phyloP scores from a whole-genome alignment of 1,140 invertebrate genomes.

The Dendrolimus kikuchii region DNA sequence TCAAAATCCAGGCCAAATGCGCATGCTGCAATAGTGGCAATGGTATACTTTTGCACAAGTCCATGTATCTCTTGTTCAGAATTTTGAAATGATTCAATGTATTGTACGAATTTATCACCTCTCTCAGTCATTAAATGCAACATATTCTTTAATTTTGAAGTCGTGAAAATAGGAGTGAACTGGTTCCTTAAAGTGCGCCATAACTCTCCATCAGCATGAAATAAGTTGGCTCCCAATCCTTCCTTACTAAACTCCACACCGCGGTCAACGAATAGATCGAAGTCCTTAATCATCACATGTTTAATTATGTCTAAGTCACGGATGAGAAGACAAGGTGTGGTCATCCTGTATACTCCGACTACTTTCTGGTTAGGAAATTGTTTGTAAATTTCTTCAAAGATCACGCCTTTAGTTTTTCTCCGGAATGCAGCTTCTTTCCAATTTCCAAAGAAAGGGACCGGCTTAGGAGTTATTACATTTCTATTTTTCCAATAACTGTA shows the following conservation, averaged over 20 bases:
- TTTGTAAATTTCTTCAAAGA: constrained; percentile 27
- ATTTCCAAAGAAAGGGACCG: constrained; percentile 25
- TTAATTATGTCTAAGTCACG: constrained; percentile 76
- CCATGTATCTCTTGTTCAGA: constrained; percentile 52
- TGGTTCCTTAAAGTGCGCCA: constrained; percentile 73
- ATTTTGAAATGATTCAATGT: constrained; percentile 24
- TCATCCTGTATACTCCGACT: constrained; percentile 42
- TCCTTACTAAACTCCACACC: constrained; percentile 63
- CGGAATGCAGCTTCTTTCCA: constrained; percentile 19
- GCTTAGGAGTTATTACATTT: constrained; percentile 20
- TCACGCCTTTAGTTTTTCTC: constrained; percentile 15
- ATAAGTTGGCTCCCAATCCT: constrained; percentile 61
- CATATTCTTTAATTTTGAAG: constrained; percentile 75
- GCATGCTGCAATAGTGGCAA: constrained; percentile 69
- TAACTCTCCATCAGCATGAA: constrained; percentile 60
- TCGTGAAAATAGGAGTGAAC: constrained; percentile 73
- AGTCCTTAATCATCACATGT: constrained; percentile 75
- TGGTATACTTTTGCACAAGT: constrained; percentile 49
- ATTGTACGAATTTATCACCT: constrained; percentile 36
- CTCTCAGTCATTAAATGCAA: constrained; percentile 45
- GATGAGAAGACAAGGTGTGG: constrained; percentile 65
- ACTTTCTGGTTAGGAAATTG: constrained; percentile 34
- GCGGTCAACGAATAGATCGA: constrained; percentile 69
- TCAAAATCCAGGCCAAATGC: constrained; percentile 75
- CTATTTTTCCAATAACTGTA: constrained; percentile 27